Evolutionary conservation across 2,888 invertebrate species (phyloP), one percentile per base, ranked within the genome.

Genomic region (Rambutsinella grinnellia): DNA sequence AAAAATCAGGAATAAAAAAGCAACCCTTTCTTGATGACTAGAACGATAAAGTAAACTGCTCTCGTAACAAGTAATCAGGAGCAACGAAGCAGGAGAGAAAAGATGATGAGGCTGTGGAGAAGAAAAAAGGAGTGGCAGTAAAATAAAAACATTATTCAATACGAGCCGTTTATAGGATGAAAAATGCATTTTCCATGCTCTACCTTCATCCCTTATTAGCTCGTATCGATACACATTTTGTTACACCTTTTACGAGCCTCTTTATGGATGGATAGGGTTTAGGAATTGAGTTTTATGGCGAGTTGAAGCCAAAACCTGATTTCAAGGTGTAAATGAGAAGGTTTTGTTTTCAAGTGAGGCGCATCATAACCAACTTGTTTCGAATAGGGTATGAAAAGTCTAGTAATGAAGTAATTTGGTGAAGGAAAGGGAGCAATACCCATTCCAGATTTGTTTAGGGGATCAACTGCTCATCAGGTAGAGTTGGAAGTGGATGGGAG

Each of bases 281-380:
- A n/a, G n/a, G n/a, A n/a, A n/a, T n/a, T n/a, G n/a, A n/a, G n/a
- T n/a, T n/a, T n/a, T n/a, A n/a, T n/a, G n/a, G n/a, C n/a, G n/a
- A n/a, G n/a, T n/a, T n/a, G n/a, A n/a, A n/a, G n/a, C n/a, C n/a
- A n/a, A n/a, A n/a, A n/a, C n/a, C n/a, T n/a, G n/a, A n/a, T n/a
- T n/a, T n/a, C n/a, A n/a, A 49, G 19, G 49, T 49, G 49, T 13
- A 49, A 49, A 80, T 72, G 70, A 62, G 67, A 69, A 36, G 6
- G 36, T 36, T 36, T 13, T 36, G 36, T 36, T 36, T 36, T 36
- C n/a, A 36, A 36, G 13, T 36, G 36, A 13, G 36, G 36, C n/a
- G n/a, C n/a, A n/a, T n/a, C n/a, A n/a, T n/a, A n/a, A n/a, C n/a
- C n/a, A n/a, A n/a, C n/a, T n/a, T n/a, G n/a, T n/a, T n/a, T n/a